Evolutionary conservation across 1,140 invertebrate species (phyloP), one percentile per base, ranked within the genome.

Genomic region (Apis cerana): DNA sequence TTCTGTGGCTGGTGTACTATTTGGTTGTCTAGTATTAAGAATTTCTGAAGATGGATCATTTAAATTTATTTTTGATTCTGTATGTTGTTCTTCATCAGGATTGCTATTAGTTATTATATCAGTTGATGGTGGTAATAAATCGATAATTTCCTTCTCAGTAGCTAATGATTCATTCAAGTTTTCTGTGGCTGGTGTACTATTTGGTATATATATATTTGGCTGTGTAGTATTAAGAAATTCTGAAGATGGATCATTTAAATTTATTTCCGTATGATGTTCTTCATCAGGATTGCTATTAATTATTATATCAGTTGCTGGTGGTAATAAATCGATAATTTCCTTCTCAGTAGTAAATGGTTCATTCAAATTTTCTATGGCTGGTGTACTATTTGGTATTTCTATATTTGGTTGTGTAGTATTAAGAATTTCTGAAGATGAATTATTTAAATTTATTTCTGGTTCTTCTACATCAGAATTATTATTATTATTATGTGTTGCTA

Each of bases 1-100:
- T 43, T 43, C 33, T 43, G 33, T 43, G 0, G 4, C 4, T 43
- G 33, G 4, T 43, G 33, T 43, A 43, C 4, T 43, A 43, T 43
- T 7, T 43, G 5, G 1, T 67, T 1, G 1, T 67, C 0, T 4
- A n/a, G 2, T 11, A 43, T 0, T 43, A 0, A 2, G 3, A 74
- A 2, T 27, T 7, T 0, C 1, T 62, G 0, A n/a, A 0, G 17
- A 8, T 75, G n/a, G 10, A 27, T 62, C 10, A 12, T 19, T 1
- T 27, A 0, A 13, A 27, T 12, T 2, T 13, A 59, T 8, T 59
- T 59, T 0, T 59, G 8, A 27, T 27, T 27, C 27, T 27, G 27
- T 27, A 1, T 1, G 2, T 10, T 50, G 15, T 7, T 0, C 48
- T 13, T 0, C 0, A 7, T 43, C 33, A 8, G 33, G 33, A 43